These are phyloP conservation scores for Cheilosia soror DNA, from an alignment of 2,888 invertebrate genomes.

Conservation along the genomic window DNA sequence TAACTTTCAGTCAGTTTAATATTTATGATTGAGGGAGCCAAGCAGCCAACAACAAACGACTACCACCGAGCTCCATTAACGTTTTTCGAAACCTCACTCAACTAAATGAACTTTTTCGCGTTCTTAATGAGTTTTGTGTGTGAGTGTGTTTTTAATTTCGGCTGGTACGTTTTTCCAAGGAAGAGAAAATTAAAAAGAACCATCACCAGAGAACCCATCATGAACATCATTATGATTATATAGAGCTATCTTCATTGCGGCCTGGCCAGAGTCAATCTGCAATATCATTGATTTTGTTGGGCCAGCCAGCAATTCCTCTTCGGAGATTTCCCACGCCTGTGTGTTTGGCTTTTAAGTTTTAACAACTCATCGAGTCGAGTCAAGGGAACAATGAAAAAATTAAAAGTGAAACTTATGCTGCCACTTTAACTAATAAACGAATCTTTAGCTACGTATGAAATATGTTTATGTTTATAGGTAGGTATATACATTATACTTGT, in stretches of 20 bases:
- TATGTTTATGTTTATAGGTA: background rate
- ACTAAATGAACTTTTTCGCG: conserved; percentile 76
- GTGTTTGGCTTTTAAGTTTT: conserved; percentile 37
- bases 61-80: conserved; percentile 69
- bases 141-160: conserved; percentile 75
- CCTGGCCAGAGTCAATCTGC: conserved; percentile 67
- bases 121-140: conserved; percentile 76
- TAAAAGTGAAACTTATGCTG: conserved; percentile 35
- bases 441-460: background rate
- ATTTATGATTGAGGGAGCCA: conserved; percentile 74
- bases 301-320: conserved; percentile 59
- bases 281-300: conserved; percentile 72
- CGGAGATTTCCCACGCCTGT: conserved; percentile 67
- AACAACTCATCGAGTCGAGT: conserved; percentile 3
- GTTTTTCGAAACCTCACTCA: conserved; percentile 76
- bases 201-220: conserved; percentile 58
- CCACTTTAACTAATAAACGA: conserved; percentile 42
- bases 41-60: conserved; percentile 40
- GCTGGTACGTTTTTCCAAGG: conserved; percentile 73
- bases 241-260: conserved; percentile 68
- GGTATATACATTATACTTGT: background rate
- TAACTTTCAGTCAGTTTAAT: conserved; percentile 76
- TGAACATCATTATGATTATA: conserved; percentile 71
- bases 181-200: conserved; percentile 75
- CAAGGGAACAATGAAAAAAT: conserved; percentile 23